A percentile compares a stretch with the other conserved stretches of the same genome.
These are phyloP conservation scores for Bos taurus DNA, from an alignment of 2,113 vertebrate genomes.

Conservation along the genomic window DNA sequence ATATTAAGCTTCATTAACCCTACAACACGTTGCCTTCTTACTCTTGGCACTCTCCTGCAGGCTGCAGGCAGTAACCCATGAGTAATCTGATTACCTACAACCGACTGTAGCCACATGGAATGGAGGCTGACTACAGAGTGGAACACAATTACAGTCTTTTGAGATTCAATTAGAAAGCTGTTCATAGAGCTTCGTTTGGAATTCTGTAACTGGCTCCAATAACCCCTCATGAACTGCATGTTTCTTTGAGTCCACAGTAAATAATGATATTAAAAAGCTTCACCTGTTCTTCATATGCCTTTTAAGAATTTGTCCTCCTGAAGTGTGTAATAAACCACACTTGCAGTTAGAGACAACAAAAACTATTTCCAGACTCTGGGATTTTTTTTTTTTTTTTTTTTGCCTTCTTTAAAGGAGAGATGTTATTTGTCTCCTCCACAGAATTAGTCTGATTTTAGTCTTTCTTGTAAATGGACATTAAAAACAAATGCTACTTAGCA, in stretches of 20 bases:
- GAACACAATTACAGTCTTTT: constrained; percentile 65
- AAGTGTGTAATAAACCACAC: neutral
- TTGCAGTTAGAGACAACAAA: constrained; percentile 22
- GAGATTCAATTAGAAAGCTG: constrained; percentile 79
- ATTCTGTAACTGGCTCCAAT: constrained; percentile 71
- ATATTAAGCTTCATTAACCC: constrained; percentile 84
- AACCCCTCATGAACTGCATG: constrained; percentile 55
- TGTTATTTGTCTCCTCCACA: constrained; percentile 24
- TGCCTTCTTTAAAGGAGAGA: neutral
- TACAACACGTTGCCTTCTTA: constrained; percentile 79
- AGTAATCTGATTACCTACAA: constrained; percentile 85
- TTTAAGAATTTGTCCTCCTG: neutral
- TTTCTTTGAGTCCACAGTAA: constrained; percentile 73
- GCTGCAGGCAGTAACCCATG: constrained; percentile 82
- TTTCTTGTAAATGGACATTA: neutral
- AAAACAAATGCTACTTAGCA: neutral
- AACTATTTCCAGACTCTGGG: neutral
- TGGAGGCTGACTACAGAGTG: constrained; percentile 71
- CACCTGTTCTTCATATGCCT: constrained; percentile 11
- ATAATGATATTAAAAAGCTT: constrained; percentile 65
- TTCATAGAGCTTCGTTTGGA: constrained; percentile 60
- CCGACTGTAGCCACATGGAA: constrained; percentile 76
- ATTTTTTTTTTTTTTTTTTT: neutral
- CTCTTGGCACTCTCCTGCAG: constrained; percentile 78
- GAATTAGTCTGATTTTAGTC: neutral